Conservation (phyloP, 2,113 vertebrate genomes). For the Climacteris rufus region DNA sequence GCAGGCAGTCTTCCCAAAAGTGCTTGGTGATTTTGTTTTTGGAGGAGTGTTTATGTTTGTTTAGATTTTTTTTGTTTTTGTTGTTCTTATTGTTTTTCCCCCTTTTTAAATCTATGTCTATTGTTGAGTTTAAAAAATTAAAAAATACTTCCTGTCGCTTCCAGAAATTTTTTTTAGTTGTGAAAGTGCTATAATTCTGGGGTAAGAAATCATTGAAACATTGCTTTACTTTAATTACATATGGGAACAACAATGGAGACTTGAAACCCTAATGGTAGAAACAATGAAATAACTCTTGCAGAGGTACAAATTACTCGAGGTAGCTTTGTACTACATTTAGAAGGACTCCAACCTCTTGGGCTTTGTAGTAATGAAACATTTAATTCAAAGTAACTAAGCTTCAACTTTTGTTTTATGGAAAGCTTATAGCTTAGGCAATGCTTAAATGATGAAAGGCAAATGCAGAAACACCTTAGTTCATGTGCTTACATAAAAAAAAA, state of each 20-base stretch:
- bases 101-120: neutral
- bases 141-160: neutral
- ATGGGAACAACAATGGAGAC: neutral
- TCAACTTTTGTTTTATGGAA: neutral
- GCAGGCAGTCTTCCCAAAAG: neutral
- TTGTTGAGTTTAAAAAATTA: neutral
- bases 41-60: neutral
- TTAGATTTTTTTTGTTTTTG: neutral
- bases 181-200: neutral
- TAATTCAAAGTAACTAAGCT: neutral
- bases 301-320: neutral
- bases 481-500: neutral
- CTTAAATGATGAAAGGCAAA: neutral
- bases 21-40: neutral
- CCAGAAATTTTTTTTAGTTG: neutral
- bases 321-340: neutral
- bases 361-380: neutral
- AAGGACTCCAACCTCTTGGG: neutral
- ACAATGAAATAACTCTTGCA: neutral
- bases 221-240: neutral
- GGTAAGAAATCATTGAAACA: neutral
- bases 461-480: neutral
- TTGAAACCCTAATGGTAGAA: neutral
- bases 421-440: neutral
- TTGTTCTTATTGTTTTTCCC: fast-evolving